Conservation (phyloP, 2,797 vertebrate genomes). For the Lagodon rhomboides region DNA sequence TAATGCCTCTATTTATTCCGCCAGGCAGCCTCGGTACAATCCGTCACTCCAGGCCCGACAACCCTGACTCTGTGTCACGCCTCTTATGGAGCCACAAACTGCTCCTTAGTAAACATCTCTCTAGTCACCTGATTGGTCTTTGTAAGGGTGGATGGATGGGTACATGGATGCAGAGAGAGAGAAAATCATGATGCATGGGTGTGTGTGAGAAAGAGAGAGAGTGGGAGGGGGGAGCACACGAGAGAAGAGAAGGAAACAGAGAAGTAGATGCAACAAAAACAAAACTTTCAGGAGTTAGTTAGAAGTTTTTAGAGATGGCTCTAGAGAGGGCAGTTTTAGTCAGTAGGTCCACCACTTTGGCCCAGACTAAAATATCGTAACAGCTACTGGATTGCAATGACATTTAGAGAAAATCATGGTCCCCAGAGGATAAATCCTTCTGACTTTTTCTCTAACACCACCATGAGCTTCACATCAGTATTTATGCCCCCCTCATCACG, state of each 20-base stretch:
- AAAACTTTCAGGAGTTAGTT: background rate
- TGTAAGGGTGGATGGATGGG: conserved; percentile 41
- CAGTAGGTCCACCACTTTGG: too few species aligned
- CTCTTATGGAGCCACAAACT: conserved; percentile 52
- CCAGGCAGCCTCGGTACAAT: conserved; percentile 56
- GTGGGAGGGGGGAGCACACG: background rate
- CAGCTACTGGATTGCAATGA: too few species aligned
- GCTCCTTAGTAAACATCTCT: conserved; percentile 63
- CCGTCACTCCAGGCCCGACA: conserved; percentile 58
- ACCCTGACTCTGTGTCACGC: conserved; percentile 40
- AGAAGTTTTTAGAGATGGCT: background rate
- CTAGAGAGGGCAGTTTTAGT: background rate
- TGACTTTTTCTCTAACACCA: background rate
- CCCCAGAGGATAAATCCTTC: background rate
- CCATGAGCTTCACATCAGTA: background rate
- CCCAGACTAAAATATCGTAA: background rate
- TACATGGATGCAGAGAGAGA: conserved; percentile 9
- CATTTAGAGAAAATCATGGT: background rate
- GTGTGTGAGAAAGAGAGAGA: background rate
- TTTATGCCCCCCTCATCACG: background rate
- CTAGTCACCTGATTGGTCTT: conserved; percentile 46
- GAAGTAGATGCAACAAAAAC: conserved; percentile 8
- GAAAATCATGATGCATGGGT: background rate
- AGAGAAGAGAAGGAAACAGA: background rate
- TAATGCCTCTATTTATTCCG: conserved; percentile 83